Conservation (phyloP, 2,797 vertebrate genomes). For the Lagocephalus sceleratus region DNA sequence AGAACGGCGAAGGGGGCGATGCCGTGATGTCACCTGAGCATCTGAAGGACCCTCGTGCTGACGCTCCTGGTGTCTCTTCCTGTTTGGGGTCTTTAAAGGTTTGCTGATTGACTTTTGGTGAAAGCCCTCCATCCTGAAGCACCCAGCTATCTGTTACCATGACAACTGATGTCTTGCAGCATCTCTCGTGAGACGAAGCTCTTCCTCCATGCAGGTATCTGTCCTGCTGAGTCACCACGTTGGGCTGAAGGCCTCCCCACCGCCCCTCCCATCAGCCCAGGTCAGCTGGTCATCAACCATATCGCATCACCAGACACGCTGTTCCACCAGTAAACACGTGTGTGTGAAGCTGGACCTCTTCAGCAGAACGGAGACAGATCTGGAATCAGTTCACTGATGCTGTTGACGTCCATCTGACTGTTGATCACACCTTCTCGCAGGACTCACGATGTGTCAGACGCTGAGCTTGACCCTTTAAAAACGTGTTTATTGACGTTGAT, state of each 20-base stretch:
- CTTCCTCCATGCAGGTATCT: no score
- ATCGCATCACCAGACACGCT: neutral
- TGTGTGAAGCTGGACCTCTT: neutral
- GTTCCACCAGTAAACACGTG: neutral
- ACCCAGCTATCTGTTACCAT: neutral
- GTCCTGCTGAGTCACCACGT: conserved; percentile 2
- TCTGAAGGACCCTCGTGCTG: neutral
- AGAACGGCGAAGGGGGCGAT: no score
- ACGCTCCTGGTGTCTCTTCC: neutral
- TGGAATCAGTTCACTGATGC: conserved; percentile 1
- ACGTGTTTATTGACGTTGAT: conserved; percentile 70
- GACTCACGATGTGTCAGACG: neutral
- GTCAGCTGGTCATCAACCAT: no score
- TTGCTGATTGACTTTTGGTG: neutral
- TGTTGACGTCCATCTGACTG: neutral
- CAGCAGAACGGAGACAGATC: neutral
- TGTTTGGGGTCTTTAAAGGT: neutral
- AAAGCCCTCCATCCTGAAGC: neutral
- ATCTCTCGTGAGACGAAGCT: neutral
- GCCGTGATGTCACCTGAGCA: no score
- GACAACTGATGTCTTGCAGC: neutral
- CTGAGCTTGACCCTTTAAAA: conserved; percentile 26
- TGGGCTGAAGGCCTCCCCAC: no score
- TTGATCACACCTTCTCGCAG: conserved; percentile 4
- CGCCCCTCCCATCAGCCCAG: no score